A percentile compares a stretch with the other conserved stretches of the same genome.
phyloP scores from a whole-genome alignment of 2,888 invertebrate species.

The Conops quadrifasciatus region DNA sequence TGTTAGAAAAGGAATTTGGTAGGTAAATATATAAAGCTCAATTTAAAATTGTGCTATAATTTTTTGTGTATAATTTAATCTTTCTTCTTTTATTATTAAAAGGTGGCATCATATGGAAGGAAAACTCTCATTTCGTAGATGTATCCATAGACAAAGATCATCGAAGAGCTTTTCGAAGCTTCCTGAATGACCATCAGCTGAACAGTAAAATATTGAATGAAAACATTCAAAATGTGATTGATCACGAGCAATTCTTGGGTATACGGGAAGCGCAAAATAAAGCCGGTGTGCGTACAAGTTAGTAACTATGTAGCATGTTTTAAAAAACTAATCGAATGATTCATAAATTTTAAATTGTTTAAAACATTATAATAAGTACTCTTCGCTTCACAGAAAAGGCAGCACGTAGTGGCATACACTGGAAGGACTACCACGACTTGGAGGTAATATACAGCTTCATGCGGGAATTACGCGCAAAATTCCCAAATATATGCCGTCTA shows the following conservation, averaged over 20 bases:
- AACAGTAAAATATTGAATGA: conserved; percentile 73
- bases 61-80: too few species aligned
- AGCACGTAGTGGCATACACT: conserved; percentile 69
- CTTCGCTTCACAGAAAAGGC: conserved; percentile 51
- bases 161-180: conserved; percentile 70
- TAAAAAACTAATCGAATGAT: background rate
- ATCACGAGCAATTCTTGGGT: conserved; percentile 72
- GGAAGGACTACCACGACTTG: conserved; percentile 79
- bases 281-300: conserved; percentile 66
- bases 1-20: conserved; percentile 58
- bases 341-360: background rate
- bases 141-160: conserved; percentile 73
- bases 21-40: conserved; percentile 31
- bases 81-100: conserved; percentile 19
- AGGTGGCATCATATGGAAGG: conserved; percentile 63
- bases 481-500: conserved; percentile 76
- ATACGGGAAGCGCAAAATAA: conserved; percentile 61
- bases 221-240: conserved; percentile 80
- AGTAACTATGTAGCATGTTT: conserved; percentile 47
- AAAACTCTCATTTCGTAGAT: conserved; percentile 68
- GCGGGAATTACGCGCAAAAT: conserved; percentile 74
- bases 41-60: conserved; percentile 22
- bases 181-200: conserved; percentile 72
- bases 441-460: conserved; percentile 76
- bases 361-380: background rate